Percentiles rank a stretch among this genome's conserved stretches.
Conservation (phyloP, 2,797 vertebrate genomes). For the Notamacropus eugenii region DNA sequence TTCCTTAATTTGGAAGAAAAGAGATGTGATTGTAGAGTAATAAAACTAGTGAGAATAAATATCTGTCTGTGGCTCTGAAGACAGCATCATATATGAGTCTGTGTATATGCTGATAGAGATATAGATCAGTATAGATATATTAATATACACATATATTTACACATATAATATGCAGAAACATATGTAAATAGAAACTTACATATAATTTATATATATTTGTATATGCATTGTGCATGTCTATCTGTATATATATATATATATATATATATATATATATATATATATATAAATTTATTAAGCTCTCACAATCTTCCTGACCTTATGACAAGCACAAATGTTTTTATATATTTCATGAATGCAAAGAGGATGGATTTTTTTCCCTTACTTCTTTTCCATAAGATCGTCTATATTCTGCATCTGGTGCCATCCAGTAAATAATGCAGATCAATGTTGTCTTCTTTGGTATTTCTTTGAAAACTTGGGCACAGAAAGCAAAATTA, state of each 20-base stretch:
- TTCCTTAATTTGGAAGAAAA: background rate
- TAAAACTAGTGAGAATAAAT: background rate
- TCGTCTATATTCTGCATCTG: constrained; percentile 96
- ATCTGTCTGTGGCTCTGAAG: background rate
- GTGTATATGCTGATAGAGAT: too few species aligned
- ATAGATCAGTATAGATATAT: too few species aligned
- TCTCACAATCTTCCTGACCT: background rate
- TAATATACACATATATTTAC: background rate
- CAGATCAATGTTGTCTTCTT: constrained; percentile 97
- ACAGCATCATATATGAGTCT: background rate
- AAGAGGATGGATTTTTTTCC: background rate
- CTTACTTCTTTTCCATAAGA: constrained; percentile 97
- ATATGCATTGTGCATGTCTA: background rate
- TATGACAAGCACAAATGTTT: background rate
- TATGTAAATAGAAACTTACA: too few species aligned
- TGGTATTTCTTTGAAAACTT: constrained; percentile 99
- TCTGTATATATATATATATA: background rate
- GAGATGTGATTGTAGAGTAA: background rate
- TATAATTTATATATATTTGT: background rate
- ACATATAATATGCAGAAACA: too few species aligned
- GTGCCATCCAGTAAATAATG: constrained; percentile 98
- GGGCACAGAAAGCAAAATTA: constrained; percentile 99
- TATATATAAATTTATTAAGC: background rate
- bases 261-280: too few species aligned
- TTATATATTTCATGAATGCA: background rate